Base-by-base conservation (phyloP, 2,888 invertebrate genomes). In the Hyposoter didymator region DNA sequence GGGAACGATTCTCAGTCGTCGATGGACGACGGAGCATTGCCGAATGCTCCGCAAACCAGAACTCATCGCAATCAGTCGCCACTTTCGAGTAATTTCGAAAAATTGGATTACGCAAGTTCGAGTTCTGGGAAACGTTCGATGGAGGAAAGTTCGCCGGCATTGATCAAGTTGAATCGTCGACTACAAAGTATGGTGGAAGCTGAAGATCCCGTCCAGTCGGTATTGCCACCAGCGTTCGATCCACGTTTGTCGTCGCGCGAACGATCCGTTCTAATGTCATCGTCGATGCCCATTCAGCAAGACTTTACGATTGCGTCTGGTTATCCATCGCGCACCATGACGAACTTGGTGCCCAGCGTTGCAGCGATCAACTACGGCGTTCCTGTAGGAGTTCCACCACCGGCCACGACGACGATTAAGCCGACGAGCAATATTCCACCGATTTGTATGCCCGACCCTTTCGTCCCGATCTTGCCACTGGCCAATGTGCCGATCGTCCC, bases 301-400 rank as follows among this genome's bases (percentile, higher is more conserved):
- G 87, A 85, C 43, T 84, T 75, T 6, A 5, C 72, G 28, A 74
- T 86, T 49, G 14, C 64, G 10, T 59, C 62, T 1, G 66, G 67
- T 8, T 85, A 82, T 75, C 47, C 74, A 12, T 32, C 84, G 0
- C 66, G 64, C 14, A 17, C 67, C 7, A 74, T 85, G 43, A n/a
- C 76, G 43, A 70, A 22, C 69, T 66, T 66, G 1, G 43, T 73
- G n/a, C 19, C 67, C 0, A 74, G 28, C 12, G 82, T 82, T 1
- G 10, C 75, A 7, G 2, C 70, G 5, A 85, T 89, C 52, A 88
- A 72, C 82, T 90, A 82, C 14, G 84, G 14, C 1, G 52, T 85
- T 5, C 79, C 88, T 10, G 86, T 87, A 0, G 83, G 17, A 10
- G 39, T 87, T 2, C 78, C 88, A 19, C 87, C 86, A 8, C 69